A percentile compares a stretch with the other conserved stretches of the same genome.
These are phyloP conservation scores for Mastomys natalensis DNA, from an alignment of 2,113 vertebrate genomes.

Conservation along the genomic window DNA sequence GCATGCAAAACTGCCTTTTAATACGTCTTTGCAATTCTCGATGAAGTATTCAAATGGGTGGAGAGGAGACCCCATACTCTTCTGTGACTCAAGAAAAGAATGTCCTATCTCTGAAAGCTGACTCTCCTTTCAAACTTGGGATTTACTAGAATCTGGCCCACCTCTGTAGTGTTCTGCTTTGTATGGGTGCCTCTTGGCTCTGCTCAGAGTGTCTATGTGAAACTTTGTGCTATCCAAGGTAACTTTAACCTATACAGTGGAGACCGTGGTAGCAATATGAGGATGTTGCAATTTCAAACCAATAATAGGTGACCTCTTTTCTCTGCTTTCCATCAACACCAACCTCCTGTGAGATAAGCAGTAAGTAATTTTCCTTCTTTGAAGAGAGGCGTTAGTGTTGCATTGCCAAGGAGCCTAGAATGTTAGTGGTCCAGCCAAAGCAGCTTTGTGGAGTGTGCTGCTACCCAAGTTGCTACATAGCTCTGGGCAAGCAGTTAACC, in stretches of 20 bases:
- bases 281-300: constrained; percentile 31
- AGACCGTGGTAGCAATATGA: background rate
- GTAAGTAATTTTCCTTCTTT: constrained; percentile 19
- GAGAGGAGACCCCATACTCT: constrained; percentile 42
- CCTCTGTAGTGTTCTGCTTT: background rate
- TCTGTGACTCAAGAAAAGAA: constrained; percentile 50
- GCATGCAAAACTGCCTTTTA: constrained; percentile 82
- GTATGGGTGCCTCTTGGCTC: background rate
- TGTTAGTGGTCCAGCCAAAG: background rate
- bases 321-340: constrained; percentile 8
- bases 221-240: background rate
- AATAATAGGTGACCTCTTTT: constrained; percentile 25
- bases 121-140: background rate
- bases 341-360: constrained; percentile 12
- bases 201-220: background rate
- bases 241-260: constrained; percentile 3
- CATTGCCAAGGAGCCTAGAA: constrained; percentile 39
- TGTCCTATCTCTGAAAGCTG: constrained; percentile 16
- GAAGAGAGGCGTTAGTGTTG: constrained; percentile 19
- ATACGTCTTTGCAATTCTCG: constrained; percentile 70
- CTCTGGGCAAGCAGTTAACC: constrained; percentile 76
- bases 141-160: background rate
- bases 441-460: background rate
- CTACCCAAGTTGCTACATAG: background rate
- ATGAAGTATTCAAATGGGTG: constrained; percentile 55